A percentile compares a stretch with the other conserved stretches of the same genome.
These are phyloP conservation scores for Neostethus bicornis DNA, from an alignment of 2,797 vertebrate genomes.

Conservation along the genomic window DNA sequence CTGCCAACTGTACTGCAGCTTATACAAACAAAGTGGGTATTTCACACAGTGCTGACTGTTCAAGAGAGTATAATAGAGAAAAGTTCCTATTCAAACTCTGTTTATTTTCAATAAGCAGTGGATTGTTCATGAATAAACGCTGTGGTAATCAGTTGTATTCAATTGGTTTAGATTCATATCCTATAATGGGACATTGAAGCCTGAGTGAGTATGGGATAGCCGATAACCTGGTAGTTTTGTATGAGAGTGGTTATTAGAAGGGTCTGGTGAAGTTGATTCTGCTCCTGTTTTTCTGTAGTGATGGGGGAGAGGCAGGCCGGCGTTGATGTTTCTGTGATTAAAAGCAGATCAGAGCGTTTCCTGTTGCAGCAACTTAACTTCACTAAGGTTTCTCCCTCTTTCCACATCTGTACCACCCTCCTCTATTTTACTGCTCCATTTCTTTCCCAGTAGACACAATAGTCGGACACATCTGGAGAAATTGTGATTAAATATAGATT, in stretches of 20 bases:
- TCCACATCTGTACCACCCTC: slow-evolving; percentile 34
- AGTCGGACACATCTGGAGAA: slow-evolving; percentile 67
- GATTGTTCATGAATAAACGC: slow-evolving; percentile 27
- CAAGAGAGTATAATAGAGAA: slow-evolving; percentile 22
- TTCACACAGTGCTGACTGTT: slow-evolving; percentile 25
- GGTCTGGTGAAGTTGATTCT: slow-evolving; percentile 43
- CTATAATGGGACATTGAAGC: not conserved
- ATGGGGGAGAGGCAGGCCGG: slow-evolving; percentile 56
- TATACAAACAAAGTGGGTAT: slow-evolving; percentile 42
- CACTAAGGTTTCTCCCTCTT: slow-evolving; percentile 57
- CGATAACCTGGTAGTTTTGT: slow-evolving; percentile 17
- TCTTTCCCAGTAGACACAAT: slow-evolving; percentile 52
- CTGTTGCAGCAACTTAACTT: slow-evolving; percentile 83
- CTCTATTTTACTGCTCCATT: slow-evolving; percentile 32
- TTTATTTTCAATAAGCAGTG: slow-evolving; percentile 28
- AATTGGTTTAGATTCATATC: not conserved
- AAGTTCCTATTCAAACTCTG: slow-evolving; percentile 8
- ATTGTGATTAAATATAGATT: slow-evolving; percentile 51
- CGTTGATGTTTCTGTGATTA: slow-evolving; percentile 88
- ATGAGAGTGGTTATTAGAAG: slow-evolving; percentile 45
- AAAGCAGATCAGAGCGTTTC: slow-evolving; percentile 90
- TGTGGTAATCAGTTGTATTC: slow-evolving; percentile 31
- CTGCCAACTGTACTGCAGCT: slow-evolving; percentile 34
- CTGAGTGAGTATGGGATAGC: slow-evolving; percentile 8
- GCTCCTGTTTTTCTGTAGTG: slow-evolving; percentile 57